These are phyloP conservation scores for Meghimatium bilineatum DNA, from an alignment of 2,888 invertebrate species.

Conservation along the genomic window DNA sequence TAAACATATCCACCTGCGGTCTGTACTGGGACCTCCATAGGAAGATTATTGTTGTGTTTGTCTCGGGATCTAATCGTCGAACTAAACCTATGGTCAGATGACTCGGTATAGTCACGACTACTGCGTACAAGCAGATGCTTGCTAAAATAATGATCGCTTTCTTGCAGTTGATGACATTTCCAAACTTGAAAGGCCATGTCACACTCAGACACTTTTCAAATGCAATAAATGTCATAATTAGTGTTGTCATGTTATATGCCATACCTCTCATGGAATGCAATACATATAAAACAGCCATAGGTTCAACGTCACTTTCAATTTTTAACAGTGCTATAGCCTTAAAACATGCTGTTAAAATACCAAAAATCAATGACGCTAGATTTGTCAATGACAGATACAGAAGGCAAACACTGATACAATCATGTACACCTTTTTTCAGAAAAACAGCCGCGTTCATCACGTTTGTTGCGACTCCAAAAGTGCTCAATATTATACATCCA, in stretches of 20 bases:
- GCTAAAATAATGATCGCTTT: conserved; percentile 3
- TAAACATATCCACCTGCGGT: not conserved
- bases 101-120: not conserved
- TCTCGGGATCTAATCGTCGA: not conserved
- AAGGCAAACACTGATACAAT: conserved; percentile 4
- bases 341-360: not conserved
- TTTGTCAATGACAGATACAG: conserved; percentile 5
- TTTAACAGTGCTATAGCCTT: not conserved
- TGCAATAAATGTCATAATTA: not conserved
- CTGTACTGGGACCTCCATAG: not conserved
- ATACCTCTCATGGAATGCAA: not conserved
- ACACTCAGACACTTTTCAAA: conserved; percentile 10
- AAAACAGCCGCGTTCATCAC: not conserved
- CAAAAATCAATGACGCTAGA: not conserved
- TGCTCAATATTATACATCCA: not conserved
- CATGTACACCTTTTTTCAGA: not conserved
- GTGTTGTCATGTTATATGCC: conserved; percentile 5
- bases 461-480: not conserved
- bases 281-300: not conserved
- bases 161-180: not conserved
- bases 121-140: not conserved
- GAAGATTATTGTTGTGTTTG: not conserved
- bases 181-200: conserved; percentile 9
- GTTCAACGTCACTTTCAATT: not conserved
- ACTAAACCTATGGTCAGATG: not conserved